Conservation (phyloP, 2,113 vertebrate species). For the Typhlomys cinereus region DNA sequence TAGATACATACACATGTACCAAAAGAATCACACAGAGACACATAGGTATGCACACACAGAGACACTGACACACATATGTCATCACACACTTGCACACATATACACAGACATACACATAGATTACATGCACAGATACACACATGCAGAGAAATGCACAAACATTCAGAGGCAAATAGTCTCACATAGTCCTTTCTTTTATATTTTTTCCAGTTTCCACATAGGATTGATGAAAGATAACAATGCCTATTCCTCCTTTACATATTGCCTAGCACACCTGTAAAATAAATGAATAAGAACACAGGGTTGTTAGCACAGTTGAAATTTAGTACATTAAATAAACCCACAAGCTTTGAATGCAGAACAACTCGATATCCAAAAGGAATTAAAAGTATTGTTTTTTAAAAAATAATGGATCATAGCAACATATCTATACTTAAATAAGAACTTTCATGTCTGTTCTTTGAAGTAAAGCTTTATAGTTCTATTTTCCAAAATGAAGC, state of each 20-base stretch:
- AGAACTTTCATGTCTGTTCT: background rate
- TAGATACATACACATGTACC: too few relatives aligned
- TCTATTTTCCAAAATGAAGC: background rate
- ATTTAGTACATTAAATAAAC: background rate
- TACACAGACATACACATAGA: background rate
- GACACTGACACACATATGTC: background rate
- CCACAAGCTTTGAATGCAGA: background rate
- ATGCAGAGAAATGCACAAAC: too few relatives aligned
- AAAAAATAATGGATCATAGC: background rate
- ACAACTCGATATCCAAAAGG: background rate
- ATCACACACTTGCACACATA: background rate
- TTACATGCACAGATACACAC: background rate
- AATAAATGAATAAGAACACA: background rate
- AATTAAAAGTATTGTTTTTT: background rate
- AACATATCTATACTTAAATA: background rate
- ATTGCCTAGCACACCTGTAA: background rate
- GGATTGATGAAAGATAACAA: background rate
- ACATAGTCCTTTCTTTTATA: too few relatives aligned
- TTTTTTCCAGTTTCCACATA: background rate
- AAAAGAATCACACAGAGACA: background rate
- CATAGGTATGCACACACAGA: background rate
- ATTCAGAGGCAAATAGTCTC: too few relatives aligned
- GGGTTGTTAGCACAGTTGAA: background rate
- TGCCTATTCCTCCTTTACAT: background rate
- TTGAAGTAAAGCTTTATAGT: background rate